Base-by-base conservation (phyloP, 1,140 invertebrate species). In the Eumaeus atala region DNA sequence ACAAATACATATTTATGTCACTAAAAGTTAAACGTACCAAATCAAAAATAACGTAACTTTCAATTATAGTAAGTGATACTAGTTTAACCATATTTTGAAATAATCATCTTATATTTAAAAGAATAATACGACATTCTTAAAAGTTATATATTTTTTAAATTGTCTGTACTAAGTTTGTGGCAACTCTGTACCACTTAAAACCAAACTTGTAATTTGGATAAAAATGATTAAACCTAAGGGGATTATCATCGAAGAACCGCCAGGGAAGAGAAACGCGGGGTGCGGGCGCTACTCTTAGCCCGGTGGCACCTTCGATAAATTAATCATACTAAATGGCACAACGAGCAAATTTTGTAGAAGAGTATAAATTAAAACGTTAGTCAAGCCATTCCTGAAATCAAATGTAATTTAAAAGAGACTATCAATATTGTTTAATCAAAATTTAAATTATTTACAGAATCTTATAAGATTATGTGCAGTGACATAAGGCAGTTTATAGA, bases 361-460 rank as follows among this genome's bases (percentile, higher is more conserved):
- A 58, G 57, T 67, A 61, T 65, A 70, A 70, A 57, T 64, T 54
- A 67, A 73, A 74, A 73, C 53, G 53, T 83, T 84, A 86, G 71
- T 83, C 76, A 64, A 83, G 68, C 78, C 77, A 84, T 34, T 77
- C 83, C 83, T 86, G 83, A 51, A 86, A 86, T 54, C 57, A 38
- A 33, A 55, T 58, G 21, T 28, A 28, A 6, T 28, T 28, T 28
- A 28, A 28, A 3, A 28, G n/a, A 28, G 2, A 28, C 2, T 6
- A 28, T 28, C 6, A 28, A 28, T 28, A 28, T 28, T 28, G 21
- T 28, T 3, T 28, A 28, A 28, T 28, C 21, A 28, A 3, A 2
- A 2, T 28, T 28, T 28, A 28, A 28, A 28, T 3, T 28, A 28
- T 3, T 28, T 3, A 28, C 21, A 28, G 21, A 28, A 28, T 3